Evolutionary conservation across 2,797 vertebrate species (phyloP).

Genomic region (Rhinichthys osculus): DNA sequence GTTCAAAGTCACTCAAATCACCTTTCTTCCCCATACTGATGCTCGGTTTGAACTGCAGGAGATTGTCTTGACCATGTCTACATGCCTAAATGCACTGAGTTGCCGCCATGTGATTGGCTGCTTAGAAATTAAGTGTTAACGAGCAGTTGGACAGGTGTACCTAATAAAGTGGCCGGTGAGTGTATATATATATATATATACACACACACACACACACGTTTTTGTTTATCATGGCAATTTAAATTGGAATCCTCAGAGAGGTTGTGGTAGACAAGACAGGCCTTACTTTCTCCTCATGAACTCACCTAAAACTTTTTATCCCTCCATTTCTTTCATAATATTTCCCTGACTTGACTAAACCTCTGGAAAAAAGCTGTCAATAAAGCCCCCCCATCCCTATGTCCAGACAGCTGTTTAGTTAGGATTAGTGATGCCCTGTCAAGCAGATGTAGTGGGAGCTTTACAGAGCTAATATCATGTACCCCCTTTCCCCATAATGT

Average conservation of each 20-base stretch:
- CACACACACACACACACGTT: background rate
- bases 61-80: too few relatives aligned
- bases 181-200: too few relatives aligned
- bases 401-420: conserved; percentile 54
- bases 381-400: background rate
- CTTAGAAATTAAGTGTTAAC: too few relatives aligned
- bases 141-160: too few relatives aligned
- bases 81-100: too few relatives aligned
- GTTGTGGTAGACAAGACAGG: background rate
- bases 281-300: conserved; percentile 49
- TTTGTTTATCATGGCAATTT: too few relatives aligned
- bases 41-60: too few relatives aligned
- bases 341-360: conserved; percentile 33
- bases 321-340: conserved; percentile 14
- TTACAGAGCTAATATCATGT: conserved; percentile 39
- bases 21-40: too few relatives aligned
- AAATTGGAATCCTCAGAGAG: background rate
- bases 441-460: conserved; percentile 19
- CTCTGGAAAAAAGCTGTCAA: conserved; percentile 51
- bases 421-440: conserved; percentile 38
- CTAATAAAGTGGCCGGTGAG: too few relatives aligned
- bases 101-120: too few relatives aligned
- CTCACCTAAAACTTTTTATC: conserved; percentile 14
- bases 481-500: background rate
- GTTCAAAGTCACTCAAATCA: too few relatives aligned